Base-by-base conservation (phyloP, 2,113 vertebrate species). In the Cebus imitator region DNA sequence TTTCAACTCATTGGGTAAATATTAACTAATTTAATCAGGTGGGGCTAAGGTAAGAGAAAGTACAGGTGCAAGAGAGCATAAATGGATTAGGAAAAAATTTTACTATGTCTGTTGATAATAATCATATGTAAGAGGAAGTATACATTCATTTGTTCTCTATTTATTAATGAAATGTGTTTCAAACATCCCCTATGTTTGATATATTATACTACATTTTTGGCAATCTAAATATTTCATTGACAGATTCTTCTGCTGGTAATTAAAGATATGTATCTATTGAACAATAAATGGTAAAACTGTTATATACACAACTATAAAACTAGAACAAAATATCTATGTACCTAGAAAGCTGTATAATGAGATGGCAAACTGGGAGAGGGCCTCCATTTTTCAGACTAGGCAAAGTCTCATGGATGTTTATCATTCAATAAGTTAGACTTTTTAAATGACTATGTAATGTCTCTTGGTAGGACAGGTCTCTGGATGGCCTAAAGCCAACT, bases 301-400 rank as follows among this genome's bases (percentile, higher is more conserved):
- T 52, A 70, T 8, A 16, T 55, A 43, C 1, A 18, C 18, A 43
- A 43, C 16, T 66, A 27, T 70, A 48, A 58, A 80, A 64, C 6
- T 37, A 40, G 17, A 72, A 8, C 25, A 61, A 40, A 52, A 52
- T 32, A 43, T 64, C 35, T 61, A 50, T 14, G 17, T 72, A 58
- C 72, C 32, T 40, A 50, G 35, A 75, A 82, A 75, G 27, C 52
- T 25, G 25, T 57, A 30, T 75, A 21, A 45, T 30, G 16, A 27
- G 5, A n/a, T 20, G 8, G 23, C 0, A 35, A 73, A 21, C 21
- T 30, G n/a, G n/a, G 11, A 43, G 25, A 57, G 1, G 17, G 6
- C 66, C 12, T 66, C 4, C 23, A 48, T 4, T 37, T 87, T 23
- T 66, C 64, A 88, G 30, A 92, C n/a, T 16, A 61, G 52, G 20